phyloP scores from a whole-genome alignment of 2,113 vertebrate genomes.

The Ailuropoda melanoleuca region DNA sequence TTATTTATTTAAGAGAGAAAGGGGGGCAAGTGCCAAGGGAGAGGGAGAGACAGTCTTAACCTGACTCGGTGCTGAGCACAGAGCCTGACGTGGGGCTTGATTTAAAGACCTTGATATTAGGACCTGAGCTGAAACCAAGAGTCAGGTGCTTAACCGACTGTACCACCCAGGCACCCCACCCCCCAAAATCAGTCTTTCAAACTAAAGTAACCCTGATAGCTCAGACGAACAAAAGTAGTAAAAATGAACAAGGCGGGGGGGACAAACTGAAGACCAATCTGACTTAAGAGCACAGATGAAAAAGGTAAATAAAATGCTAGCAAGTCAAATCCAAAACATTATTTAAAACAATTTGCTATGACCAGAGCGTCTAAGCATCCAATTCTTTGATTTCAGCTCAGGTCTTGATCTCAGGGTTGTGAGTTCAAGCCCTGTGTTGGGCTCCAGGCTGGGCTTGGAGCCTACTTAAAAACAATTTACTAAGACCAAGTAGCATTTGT shows the following conservation, averaged over 20 bases:
- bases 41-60: background rate
- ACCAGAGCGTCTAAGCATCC: background rate
- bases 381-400: too few relatives aligned
- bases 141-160: background rate
- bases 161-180: background rate
- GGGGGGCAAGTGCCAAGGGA: background rate
- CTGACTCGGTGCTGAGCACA: background rate
- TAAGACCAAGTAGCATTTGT: background rate
- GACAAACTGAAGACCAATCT: background rate
- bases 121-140: background rate
- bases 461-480: background rate
- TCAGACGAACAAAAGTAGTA: background rate
- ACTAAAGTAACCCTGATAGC: background rate
- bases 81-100: background rate
- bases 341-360: background rate
- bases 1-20: background rate
- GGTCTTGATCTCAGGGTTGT: background rate
- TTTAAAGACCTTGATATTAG: background rate
- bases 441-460: background rate
- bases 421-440: background rate
- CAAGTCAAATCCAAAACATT: background rate
- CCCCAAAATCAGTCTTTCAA: background rate
- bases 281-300: background rate
- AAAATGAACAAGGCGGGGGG: background rate
- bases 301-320: background rate